phyloP scores from a whole-genome alignment of 2,888 invertebrate genomes.

The Harpalus rufipes region DNA sequence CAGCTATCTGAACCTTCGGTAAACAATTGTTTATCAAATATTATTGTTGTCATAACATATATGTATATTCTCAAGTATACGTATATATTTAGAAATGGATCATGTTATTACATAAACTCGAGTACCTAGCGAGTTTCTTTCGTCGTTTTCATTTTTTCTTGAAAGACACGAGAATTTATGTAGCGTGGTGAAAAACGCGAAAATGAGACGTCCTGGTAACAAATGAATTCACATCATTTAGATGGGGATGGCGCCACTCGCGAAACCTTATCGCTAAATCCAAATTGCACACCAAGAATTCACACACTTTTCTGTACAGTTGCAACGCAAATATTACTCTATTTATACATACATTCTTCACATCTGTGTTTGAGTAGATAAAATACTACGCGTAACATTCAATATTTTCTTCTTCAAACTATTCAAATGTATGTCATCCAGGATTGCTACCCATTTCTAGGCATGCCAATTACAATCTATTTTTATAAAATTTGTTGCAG shows the following conservation, averaged over 20 bases:
- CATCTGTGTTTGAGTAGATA: no score
- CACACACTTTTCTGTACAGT: not conserved
- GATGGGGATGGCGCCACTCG: conserved; percentile 2
- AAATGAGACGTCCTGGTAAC: conserved; percentile 30
- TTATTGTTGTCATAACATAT: conserved; percentile 24
- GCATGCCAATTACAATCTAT: no score
- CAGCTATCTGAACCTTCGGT: not conserved
- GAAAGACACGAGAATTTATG: conserved; percentile 11
- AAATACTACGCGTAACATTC: no score
- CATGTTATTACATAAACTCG: not conserved
- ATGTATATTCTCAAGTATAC: not conserved
- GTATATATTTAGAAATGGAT: conserved; percentile 1
- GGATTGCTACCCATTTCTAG: no score
- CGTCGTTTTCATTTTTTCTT: conserved; percentile 22
- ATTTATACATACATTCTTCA: conserved; percentile 6
- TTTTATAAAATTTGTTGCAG: no score
- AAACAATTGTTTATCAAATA: conserved; percentile 28
- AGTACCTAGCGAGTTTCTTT: not conserved
- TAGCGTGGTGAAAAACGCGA: conserved; percentile 23
- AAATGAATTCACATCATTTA: conserved; percentile 31
- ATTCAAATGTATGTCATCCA: no score
- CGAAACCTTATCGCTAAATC: conserved; percentile 1
- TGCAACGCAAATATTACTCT: not conserved
- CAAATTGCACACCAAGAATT: conserved; percentile 3
- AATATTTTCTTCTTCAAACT: no score